Evolutionary conservation across 2,113 vertebrate genomes (phyloP).

Genomic region (Beaufortia kweichowensis): DNA sequence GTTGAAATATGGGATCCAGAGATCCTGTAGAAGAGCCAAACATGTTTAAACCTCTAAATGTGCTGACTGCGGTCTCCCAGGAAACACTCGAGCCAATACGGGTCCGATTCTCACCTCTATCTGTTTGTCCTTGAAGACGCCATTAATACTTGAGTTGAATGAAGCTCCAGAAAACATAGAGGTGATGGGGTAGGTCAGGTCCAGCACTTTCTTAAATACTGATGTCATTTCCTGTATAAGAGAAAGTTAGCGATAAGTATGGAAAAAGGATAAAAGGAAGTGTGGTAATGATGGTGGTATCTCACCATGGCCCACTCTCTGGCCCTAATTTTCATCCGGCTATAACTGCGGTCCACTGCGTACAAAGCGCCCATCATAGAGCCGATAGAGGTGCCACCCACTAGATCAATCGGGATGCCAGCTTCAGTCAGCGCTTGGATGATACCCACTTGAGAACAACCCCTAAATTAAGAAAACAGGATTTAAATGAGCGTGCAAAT

Average conservation of each 20-base stretch:
- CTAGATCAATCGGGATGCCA: constrained; percentile 87
- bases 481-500: neutral
- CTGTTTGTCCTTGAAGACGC: constrained; percentile 86
- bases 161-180: constrained; percentile 93
- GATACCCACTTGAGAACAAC: constrained; percentile 89
- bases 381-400: constrained; percentile 91
- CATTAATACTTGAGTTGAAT: constrained; percentile 83
- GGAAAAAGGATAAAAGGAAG: neutral
- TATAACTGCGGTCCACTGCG: constrained; percentile 86
- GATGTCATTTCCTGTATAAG: constrained; percentile 84
- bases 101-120: constrained; percentile 79
- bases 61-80: neutral
- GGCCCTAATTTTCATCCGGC: constrained; percentile 86
- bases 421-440: constrained; percentile 83
- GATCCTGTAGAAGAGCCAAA: constrained; percentile 74
- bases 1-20: constrained; percentile 92
- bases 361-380: constrained; percentile 90
- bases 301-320: constrained; percentile 91
- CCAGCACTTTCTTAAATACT: constrained; percentile 81
- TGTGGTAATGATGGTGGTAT: neutral
- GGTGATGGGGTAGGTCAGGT: constrained; percentile 91
- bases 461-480: constrained; percentile 68
- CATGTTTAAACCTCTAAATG: neutral
- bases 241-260: neutral
- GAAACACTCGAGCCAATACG: neutral